Base-by-base conservation (phyloP, 2,888 invertebrate genomes). In the Cryptosula pallasiana region DNA sequence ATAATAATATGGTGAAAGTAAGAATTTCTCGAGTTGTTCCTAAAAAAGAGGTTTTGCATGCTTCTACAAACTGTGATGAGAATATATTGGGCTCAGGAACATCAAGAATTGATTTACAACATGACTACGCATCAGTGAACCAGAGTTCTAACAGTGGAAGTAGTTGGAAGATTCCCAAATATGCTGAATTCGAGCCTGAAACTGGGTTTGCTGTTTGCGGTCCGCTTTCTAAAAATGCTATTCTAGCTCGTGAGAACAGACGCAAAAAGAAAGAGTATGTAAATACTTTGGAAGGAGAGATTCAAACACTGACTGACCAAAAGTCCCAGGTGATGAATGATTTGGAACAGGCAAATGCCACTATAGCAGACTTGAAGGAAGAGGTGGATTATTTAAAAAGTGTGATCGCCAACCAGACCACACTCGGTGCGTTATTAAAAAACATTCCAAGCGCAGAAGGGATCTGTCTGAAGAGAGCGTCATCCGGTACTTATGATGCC, bases 241-340 rank as follows among this genome's bases (percentile, higher is more conserved):
- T 63, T 13, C 27, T 63, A 16, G 63, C 63, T 9, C 27, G 63
- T 25, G 63, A 63, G 34, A 63, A 63, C 32, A 27, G 63, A 3
- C 63, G 63, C n/a, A 63, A 63, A 32, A 63, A 63, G 63, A 63
- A 63, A 63, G 63, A 63, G 32, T 63, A 63, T 32, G 27, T 32
- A 3, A 63, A 1, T 32, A 63, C 9, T 32, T 32, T 63, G 2
- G 63, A 63, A 32, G n/a, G 32, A 2, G 63, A 63, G 32, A 63
- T 63, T 32, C 32, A 63, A 3, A 63, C 63, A 32, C n/a, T 63
- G n/a, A 32, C 20, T 3, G 5, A 25, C 2, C 29, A 63, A 32
- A 63, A 63, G n/a, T n/a, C 9, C 29, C 2, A 3, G 9, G 3
- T 63, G 5, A 3, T 16, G 3, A 32, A 27, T 32, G 32, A 27